Base-by-base conservation (phyloP, 2,797 vertebrate genomes). In the Micropoecilia bifurca region DNA sequence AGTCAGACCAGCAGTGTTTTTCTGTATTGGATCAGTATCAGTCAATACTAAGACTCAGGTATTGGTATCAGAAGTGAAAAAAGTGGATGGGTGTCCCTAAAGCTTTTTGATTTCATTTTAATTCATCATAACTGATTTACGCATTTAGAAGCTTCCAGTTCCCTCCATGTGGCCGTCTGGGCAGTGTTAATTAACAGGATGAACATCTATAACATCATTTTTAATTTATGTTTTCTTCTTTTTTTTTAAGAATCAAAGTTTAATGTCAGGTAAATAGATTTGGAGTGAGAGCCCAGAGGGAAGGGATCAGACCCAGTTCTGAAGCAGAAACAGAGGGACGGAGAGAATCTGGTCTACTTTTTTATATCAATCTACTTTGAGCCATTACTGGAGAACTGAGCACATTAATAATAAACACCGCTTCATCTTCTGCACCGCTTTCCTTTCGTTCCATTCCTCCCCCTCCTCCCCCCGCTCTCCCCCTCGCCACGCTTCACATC, bases 361-460 rank as follows among this genome's bases (percentile, higher is more conserved):
- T 61, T 80, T 39, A 61, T 74, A 20, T 41, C 28, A 77, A 77
- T 88, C 75, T 88, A 85, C 88, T 91, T 93, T 77, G 59, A 92
- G 82, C 87, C 83, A 89, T 94, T 94, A 87, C 80, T 75, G 80
- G 59, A 90, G 82, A 90, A 93, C 86, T 90, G 89, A 85, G 79
- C 88, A 86, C 87, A 93, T 92, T 93, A 90, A 93, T 92, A 93
- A 90, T 87, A 83, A 85, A 78, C 48, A 25, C 81, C 59, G 75
- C 88, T 83, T 84, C 83, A 78, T 90, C 73, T 84, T 79, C 76
- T 61, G 33, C 48, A 36, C 47, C 55, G 74, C 55, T 8, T 48
- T 55, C 75, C 20, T 18, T 53, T 48, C 48, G 12, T 66, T 48
- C 73, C n/a, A 20, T 4, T 55, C 71, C 71, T 55, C 63, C 50